These are phyloP conservation scores for Limnephilus marmoratus DNA, from an alignment of 2,888 invertebrate genomes.

Conservation along the genomic window DNA sequence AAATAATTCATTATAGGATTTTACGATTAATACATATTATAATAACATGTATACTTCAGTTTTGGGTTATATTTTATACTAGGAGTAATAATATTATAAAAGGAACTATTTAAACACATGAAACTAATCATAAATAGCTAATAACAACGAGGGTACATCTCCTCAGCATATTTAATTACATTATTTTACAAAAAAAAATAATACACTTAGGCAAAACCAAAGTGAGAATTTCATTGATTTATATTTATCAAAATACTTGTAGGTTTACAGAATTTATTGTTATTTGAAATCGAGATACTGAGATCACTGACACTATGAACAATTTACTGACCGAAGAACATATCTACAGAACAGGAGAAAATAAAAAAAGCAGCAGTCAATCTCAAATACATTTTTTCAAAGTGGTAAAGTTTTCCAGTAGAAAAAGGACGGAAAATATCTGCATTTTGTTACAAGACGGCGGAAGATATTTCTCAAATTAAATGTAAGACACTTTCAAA, in stretches of 20 bases:
- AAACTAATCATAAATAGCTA: conserved; percentile 27
- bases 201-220: background rate
- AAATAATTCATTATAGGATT: background rate
- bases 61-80: background rate
- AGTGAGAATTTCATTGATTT: background rate
- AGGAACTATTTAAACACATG: conserved; percentile 33
- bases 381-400: background rate
- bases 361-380: background rate
- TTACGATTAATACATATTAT: background rate
- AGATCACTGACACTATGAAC: background rate
- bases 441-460: background rate
- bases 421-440: conserved; percentile 2
- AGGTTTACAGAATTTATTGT: background rate
- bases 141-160: background rate
- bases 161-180: background rate
- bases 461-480: background rate
- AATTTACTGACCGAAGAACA: background rate
- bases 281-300: background rate
- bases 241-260: background rate
- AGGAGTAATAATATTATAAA: background rate
- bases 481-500: background rate
- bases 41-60: background rate
- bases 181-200: background rate
- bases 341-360: background rate
- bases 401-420: background rate